Evolutionary conservation across 2,797 vertebrate species (phyloP).

Genomic region (Paramormyrops hopkinsi): DNA sequence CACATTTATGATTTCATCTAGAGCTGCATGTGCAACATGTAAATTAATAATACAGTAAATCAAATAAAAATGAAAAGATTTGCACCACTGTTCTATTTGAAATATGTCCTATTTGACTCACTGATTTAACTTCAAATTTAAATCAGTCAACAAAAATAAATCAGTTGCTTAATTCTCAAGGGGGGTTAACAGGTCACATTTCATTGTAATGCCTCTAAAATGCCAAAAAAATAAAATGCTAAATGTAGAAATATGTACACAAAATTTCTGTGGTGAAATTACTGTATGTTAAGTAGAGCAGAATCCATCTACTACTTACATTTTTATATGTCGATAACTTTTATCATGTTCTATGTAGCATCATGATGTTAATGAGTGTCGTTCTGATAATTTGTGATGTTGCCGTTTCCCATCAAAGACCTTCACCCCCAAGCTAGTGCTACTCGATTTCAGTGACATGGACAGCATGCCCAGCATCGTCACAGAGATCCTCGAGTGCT

Average conservation of each 20-base stretch:
- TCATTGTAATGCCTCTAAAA: background rate
- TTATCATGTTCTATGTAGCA: background rate
- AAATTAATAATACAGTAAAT: background rate
- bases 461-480: constrained; percentile 73
- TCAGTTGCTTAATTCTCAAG: background rate
- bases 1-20: background rate
- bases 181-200: background rate
- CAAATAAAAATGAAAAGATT: background rate
- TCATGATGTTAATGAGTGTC: background rate
- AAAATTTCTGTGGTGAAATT: background rate
- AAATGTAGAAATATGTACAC: background rate
- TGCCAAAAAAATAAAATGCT: background rate
- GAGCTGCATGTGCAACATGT: background rate
- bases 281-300: background rate
- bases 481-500: constrained; percentile 78
- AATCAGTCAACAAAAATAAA: background rate
- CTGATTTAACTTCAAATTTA: background rate
- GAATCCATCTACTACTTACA: background rate
- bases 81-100: background rate
- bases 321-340: background rate
- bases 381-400: background rate
- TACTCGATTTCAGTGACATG: constrained; percentile 85
- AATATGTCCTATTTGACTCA: background rate
- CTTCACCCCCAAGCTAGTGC: constrained; percentile 83
- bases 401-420: constrained; percentile 56